Conservation (phyloP, 2,113 vertebrate species). For the Archocentrus centrarchus region DNA sequence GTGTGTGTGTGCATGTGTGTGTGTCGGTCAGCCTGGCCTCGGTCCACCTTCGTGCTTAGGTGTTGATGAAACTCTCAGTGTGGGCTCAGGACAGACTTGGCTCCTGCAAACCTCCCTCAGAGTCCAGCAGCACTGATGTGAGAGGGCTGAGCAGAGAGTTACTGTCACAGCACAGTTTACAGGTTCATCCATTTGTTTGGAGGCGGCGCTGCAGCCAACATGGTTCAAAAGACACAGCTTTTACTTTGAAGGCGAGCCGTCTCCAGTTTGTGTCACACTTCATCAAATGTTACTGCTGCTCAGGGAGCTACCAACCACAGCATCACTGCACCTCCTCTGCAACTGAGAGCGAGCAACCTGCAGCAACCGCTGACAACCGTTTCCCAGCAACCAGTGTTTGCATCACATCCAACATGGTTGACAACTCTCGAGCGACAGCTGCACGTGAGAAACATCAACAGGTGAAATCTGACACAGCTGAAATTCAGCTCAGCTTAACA, state of each 20-base stretch:
- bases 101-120: background rate
- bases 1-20: background rate
- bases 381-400: background rate
- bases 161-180: background rate
- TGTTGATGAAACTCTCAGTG: slow-evolving; percentile 58
- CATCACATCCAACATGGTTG: no score
- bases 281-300: background rate
- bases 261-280: background rate
- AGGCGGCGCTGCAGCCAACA: background rate
- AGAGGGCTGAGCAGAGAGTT: fast-evolving
- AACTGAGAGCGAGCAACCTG: background rate
- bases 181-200: no score
- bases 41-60: slow-evolving; percentile 50
- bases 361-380: background rate
- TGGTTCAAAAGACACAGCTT: background rate
- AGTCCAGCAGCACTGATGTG: background rate
- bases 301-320: background rate
- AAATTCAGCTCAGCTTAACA: background rate
- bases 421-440: background rate
- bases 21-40: slow-evolving; percentile 19
- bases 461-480: background rate
- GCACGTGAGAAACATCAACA: fast-evolving
- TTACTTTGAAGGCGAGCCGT: background rate
- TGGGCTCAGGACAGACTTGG: slow-evolving; percentile 43
- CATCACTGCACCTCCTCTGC: background rate